A percentile compares a stretch with the other conserved stretches of the same genome.
These are phyloP conservation scores for Rhinogobius similis DNA, from an alignment of 2,113 vertebrate genomes.

Conservation along the genomic window DNA sequence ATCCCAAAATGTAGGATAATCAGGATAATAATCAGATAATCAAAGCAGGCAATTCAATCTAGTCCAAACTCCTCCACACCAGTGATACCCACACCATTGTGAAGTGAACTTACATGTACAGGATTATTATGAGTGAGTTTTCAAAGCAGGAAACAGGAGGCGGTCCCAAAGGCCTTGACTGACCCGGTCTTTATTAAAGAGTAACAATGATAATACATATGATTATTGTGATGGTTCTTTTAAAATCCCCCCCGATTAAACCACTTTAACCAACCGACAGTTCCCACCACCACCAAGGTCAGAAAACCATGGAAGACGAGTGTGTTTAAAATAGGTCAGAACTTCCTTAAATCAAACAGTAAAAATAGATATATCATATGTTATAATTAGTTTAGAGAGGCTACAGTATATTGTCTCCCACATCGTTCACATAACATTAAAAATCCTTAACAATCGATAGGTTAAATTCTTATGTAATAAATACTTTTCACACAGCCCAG, in stretches of 20 bases:
- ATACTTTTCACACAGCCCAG: slow-evolving; percentile 54
- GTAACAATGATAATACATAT: slow-evolving; percentile 74
- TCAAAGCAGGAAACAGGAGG: slow-evolving; percentile 20
- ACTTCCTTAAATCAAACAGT: slow-evolving; percentile 34
- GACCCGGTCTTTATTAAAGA: slow-evolving; percentile 78
- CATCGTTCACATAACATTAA: slow-evolving; percentile 66
- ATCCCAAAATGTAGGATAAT: no score
- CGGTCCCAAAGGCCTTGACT: slow-evolving; percentile 58
- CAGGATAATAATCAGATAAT: no score
- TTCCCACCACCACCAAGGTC: slow-evolving; percentile 39
- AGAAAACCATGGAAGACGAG: slow-evolving; percentile 62
- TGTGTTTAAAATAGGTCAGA: slow-evolving; percentile 52
- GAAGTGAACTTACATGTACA: no score
- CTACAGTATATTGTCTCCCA: slow-evolving; percentile 72
- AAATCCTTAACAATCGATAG: slow-evolving; percentile 71
- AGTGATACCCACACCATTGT: no score
- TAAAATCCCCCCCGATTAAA: slow-evolving; percentile 57
- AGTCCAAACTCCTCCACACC: no score
- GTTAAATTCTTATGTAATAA: slow-evolving; percentile 67
- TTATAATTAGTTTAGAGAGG: slow-evolving; percentile 56
- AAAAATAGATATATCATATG: slow-evolving; percentile 37
- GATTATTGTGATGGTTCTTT: slow-evolving; percentile 40
- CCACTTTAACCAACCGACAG: slow-evolving; percentile 41
- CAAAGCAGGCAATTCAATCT: no score
- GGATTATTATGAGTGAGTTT: background rate